Conservation (phyloP, 2,113 vertebrate genomes). For the Acanthisitta chloris region DNA sequence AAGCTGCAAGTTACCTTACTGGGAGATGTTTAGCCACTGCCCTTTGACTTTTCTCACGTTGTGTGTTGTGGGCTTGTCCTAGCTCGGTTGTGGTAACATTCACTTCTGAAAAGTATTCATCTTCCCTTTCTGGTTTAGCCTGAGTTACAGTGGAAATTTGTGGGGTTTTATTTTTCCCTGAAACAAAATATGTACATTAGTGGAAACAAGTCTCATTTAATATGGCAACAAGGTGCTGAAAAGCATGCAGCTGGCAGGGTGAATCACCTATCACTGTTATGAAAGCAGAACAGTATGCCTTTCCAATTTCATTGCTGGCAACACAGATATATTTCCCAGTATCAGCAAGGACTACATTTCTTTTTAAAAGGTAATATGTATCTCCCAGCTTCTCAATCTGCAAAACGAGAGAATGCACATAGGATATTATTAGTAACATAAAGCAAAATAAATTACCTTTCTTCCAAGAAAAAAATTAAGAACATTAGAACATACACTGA, state of each 20-base stretch:
- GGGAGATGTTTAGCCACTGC: neutral
- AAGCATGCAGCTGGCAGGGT: neutral
- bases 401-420: neutral
- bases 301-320: constrained; percentile 53
- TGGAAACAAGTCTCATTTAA: neutral
- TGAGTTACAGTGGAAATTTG: neutral
- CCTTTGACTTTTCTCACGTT: neutral
- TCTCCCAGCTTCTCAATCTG: constrained; percentile 60
- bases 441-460: neutral
- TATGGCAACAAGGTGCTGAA: neutral
- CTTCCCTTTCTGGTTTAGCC: constrained; percentile 13
- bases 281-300: constrained; percentile 46
- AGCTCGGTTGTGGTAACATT: neutral
- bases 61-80: neutral
- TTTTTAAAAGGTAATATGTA: constrained; percentile 62
- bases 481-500: constrained; percentile 6
- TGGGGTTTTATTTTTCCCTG: constrained; percentile 9
- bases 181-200: neutral
- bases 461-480: neutral
- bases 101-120: neutral
- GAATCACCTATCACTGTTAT: constrained; percentile 57
- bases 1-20: neutral
- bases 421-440: neutral
- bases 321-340: constrained; percentile 49
- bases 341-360: constrained; percentile 37